Percentiles rank a stretch among this genome's conserved stretches.
phyloP scores from a whole-genome alignment of 1,140 invertebrate genomes.

The Trachymyrmex cornetzi region DNA sequence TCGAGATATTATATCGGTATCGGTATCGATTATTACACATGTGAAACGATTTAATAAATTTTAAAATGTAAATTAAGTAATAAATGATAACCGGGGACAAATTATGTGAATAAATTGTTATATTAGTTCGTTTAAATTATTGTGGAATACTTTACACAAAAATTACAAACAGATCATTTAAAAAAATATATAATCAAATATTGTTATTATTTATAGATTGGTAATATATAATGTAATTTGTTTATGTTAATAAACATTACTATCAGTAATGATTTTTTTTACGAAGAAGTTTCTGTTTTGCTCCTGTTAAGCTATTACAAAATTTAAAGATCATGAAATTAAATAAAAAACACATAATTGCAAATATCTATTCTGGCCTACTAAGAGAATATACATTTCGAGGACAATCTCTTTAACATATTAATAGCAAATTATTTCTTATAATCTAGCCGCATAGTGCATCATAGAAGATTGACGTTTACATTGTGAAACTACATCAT shows the following conservation, averaged over 20 bases:
- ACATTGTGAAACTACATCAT: background rate
- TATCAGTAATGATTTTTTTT: background rate
- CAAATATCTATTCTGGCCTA: background rate
- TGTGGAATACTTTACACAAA: background rate
- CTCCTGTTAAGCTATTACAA: background rate
- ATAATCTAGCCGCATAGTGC: background rate
- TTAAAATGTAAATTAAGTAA: slow-evolving; percentile 11
- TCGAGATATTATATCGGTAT: background rate
- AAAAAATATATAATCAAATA: background rate
- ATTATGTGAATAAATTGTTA: background rate
- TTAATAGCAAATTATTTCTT: slow-evolving; percentile 32
- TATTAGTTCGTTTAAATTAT: slow-evolving; percentile 7
- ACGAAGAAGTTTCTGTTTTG: background rate
- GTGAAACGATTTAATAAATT: background rate
- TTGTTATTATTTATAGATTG: background rate
- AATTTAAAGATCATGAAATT: slow-evolving; percentile 12
- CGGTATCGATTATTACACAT: background rate
- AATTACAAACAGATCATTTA: background rate
- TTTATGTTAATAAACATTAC: background rate
- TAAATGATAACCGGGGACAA: background rate
- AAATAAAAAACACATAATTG: background rate
- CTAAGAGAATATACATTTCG: background rate
- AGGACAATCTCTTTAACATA: background rate
- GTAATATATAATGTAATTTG: slow-evolving; percentile 11
- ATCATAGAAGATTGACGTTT: background rate